phyloP scores from a whole-genome alignment of 2,797 vertebrate species.

The Squalus acanthias region DNA sequence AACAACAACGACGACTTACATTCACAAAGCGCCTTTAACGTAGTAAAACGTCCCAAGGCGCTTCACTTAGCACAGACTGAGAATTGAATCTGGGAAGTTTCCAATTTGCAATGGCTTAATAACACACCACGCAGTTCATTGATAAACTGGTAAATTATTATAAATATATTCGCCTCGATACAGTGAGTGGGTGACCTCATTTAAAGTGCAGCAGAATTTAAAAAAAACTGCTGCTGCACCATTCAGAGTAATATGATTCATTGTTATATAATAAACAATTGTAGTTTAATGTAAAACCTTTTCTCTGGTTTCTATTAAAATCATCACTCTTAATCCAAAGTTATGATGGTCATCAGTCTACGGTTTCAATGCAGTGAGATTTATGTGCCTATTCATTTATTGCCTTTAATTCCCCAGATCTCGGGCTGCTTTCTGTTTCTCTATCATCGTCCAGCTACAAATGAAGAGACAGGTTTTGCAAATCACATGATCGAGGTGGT shows the following conservation, averaged over 20 bases:
- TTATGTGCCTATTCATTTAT: background rate
- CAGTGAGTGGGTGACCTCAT: background rate
- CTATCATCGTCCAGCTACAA: background rate
- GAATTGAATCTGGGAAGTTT: background rate
- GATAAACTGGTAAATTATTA: conserved; percentile 9
- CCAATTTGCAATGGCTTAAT: background rate
- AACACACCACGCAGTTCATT: background rate
- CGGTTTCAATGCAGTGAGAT: background rate
- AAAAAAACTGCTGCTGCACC: background rate
- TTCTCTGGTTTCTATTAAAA: background rate
- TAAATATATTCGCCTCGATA: background rate
- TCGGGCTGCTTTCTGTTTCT: background rate
- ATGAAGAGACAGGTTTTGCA: background rate
- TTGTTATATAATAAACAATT: background rate
- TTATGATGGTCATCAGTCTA: background rate
- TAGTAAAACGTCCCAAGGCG: background rate
- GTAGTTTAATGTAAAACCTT: background rate
- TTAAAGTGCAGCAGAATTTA: background rate
- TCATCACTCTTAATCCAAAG: background rate
- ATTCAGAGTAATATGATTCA: conserved; percentile 10
- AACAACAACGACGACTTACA: background rate
- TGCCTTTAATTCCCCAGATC: background rate
- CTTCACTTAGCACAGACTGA: too few relatives aligned
- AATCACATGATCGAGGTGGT: background rate
- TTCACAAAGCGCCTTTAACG: background rate